These are phyloP conservation scores for Thaleichthys pacificus DNA, from an alignment of 2,797 vertebrate species.

Conservation along the genomic window DNA sequence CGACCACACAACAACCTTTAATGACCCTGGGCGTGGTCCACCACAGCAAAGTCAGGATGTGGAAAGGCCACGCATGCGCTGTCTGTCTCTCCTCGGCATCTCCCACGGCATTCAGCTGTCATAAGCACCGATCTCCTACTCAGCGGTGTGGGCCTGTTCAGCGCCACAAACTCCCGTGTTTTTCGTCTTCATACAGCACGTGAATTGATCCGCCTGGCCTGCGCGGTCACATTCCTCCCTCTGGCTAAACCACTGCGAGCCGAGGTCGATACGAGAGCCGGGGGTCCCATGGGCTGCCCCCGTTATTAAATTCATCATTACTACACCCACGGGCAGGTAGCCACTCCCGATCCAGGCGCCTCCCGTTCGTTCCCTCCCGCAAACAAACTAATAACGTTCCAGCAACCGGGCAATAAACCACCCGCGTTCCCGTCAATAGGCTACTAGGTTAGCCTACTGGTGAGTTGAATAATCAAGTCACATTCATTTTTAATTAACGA, in stretches of 20 bases:
- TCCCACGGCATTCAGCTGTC: too few relatives aligned
- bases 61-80: too few relatives aligned
- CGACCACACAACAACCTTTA: too few relatives aligned
- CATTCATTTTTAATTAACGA: conserved; percentile 98
- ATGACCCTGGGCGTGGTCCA: too few relatives aligned
- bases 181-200: background rate
- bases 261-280: background rate
- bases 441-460: background rate
- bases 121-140: too few relatives aligned
- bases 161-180: background rate
- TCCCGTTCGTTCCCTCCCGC: conserved; percentile 38
- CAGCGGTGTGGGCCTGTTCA: background rate
- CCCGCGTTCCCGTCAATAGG: conserved; percentile 38
- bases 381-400: conserved; percentile 86
- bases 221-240: conserved; percentile 3
- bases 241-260: background rate
- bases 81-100: too few relatives aligned
- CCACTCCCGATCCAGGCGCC: conserved; percentile 35
- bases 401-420: conserved; percentile 84
- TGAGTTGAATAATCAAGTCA: conserved; percentile 87
- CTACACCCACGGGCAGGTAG: conserved; percentile 6
- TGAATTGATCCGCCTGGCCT: background rate
- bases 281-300: background rate
- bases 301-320: conserved; percentile 22
- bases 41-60: too few relatives aligned